These are phyloP conservation scores for Thryonomys swinderianus DNA, from an alignment of 2,113 vertebrate species.

Conservation along the genomic window DNA sequence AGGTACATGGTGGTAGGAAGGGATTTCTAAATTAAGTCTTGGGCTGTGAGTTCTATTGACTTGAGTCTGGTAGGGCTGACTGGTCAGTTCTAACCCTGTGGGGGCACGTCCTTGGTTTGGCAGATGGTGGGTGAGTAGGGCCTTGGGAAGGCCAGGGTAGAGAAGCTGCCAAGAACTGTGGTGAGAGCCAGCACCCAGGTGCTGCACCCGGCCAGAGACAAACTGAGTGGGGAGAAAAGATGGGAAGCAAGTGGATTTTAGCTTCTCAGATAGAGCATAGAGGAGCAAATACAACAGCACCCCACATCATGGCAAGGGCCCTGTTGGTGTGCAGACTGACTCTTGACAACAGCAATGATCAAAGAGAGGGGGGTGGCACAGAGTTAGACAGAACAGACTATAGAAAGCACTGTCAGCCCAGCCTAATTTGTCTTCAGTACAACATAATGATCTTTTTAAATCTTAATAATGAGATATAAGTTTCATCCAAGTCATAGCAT, in stretches of 20 bases:
- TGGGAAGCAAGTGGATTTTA: not conserved
- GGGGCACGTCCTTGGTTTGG: constrained; percentile 35
- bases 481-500: not conserved
- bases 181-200: not conserved
- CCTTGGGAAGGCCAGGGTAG: not conserved
- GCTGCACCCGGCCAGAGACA: not conserved
- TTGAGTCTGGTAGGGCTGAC: constrained; percentile 30
- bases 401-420: not conserved
- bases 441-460: not conserved
- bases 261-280: not conserved
- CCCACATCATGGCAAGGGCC: not conserved
- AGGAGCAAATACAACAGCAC: not conserved
- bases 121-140: constrained; percentile 55
- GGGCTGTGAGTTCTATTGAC: constrained; percentile 50
- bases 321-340: too few species aligned
- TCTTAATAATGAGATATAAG: not conserved
- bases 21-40: constrained; percentile 63
- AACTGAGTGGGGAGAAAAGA: not conserved
- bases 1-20: not conserved
- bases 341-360: not conserved
- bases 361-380: not conserved
- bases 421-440: not conserved
- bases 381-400: not conserved
- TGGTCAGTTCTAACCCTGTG: not conserved
- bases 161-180: not conserved